These are phyloP conservation scores for Eremophila alpestris DNA, from an alignment of 2,797 vertebrate species.

Conservation along the genomic window DNA sequence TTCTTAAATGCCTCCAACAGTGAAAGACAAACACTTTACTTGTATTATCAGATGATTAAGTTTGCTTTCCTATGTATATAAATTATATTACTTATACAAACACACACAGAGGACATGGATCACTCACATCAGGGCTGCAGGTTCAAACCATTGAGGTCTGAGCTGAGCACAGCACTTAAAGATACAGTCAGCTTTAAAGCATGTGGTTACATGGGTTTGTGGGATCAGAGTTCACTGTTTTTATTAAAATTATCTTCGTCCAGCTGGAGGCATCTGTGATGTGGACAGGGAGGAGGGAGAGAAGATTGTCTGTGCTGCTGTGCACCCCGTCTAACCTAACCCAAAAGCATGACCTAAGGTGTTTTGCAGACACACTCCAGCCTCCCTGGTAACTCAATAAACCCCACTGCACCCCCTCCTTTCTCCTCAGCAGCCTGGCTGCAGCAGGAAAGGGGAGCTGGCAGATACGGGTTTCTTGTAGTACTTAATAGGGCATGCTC, in stretches of 20 bases:
- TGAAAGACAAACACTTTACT: slow-evolving; percentile 60
- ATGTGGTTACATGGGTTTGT: neutral
- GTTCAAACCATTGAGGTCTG: neutral
- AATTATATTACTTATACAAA: slow-evolving; percentile 58
- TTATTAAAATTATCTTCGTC: neutral
- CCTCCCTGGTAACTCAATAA: neutral
- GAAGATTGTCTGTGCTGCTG: neutral
- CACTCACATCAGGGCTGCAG: slow-evolving; percentile 19
- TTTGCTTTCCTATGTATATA: slow-evolving; percentile 63
- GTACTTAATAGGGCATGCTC: neutral
- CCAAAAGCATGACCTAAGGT: neutral
- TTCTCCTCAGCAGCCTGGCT: neutral
- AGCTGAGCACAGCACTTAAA: slow-evolving; percentile 13
- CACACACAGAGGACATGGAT: slow-evolving; percentile 9
- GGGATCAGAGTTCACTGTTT: neutral
- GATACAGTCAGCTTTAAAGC: neutral
- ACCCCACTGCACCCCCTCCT: neutral
- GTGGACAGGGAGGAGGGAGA: neutral
- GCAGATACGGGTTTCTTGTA: neutral
- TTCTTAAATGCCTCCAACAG: slow-evolving; percentile 56
- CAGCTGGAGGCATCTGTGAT: neutral
- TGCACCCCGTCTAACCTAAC: neutral
- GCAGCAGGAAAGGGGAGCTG: neutral
- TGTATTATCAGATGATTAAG: slow-evolving; percentile 59
- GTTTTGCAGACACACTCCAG: neutral